Evolutionary conservation across 2,797 vertebrate genomes (phyloP).

Genomic region (Diglossa cyanea): DNA sequence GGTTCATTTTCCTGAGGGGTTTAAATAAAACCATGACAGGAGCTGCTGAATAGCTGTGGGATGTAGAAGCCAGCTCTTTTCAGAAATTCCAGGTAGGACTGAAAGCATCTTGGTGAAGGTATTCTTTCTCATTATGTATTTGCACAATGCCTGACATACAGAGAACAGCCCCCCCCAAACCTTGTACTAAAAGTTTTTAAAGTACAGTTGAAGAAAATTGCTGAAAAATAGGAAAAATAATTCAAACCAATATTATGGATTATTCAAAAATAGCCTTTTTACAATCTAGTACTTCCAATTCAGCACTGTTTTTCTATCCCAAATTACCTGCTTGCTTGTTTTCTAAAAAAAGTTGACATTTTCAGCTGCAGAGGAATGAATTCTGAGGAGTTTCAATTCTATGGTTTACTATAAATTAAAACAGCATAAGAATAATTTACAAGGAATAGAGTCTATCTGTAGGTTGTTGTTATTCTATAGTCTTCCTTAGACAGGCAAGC

Average conservation of each 20-base stretch:
- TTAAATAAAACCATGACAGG: background rate
- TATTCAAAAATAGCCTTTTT: background rate
- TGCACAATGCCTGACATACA: background rate
- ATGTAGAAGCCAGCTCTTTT: background rate
- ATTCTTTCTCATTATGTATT: background rate
- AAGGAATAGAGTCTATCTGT: background rate
- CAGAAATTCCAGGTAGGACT: background rate
- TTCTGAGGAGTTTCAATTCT: background rate
- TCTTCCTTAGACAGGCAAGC: background rate
- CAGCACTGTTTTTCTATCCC: background rate
- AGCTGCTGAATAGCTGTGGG: background rate
- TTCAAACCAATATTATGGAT: background rate
- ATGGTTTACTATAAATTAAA: background rate
- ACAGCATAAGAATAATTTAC: background rate
- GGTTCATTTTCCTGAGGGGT: background rate
- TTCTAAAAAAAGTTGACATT: background rate
- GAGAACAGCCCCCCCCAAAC: fast-evolving
- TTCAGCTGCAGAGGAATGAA: background rate
- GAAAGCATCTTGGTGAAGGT: background rate
- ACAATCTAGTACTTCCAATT: background rate
- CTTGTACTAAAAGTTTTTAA: background rate
- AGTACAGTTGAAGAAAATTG: background rate
- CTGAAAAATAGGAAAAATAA: background rate
- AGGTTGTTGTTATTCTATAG: background rate
- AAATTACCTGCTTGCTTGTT: background rate